Conservation (phyloP, 2,888 invertebrate genomes). For the Schizaphis graminum region DNA sequence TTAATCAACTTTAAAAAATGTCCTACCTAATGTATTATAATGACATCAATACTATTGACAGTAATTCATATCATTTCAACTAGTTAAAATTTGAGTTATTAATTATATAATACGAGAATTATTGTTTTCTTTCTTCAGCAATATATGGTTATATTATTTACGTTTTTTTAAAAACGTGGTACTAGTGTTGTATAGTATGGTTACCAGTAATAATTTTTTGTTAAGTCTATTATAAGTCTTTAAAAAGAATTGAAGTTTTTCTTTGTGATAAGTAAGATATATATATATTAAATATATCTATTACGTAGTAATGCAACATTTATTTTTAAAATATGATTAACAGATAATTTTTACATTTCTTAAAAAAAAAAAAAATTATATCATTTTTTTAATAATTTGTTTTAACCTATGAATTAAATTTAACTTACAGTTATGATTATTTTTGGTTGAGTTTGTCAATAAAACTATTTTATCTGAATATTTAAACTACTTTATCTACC, state of each 20-base stretch:
- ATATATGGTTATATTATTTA: background rate
- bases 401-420: background rate
- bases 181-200: background rate
- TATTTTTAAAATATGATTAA: background rate
- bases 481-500: background rate
- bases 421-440: background rate
- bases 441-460: background rate
- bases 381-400: background rate
- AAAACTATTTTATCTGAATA: background rate
- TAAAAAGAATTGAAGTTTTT: background rate
- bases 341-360: background rate
- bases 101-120: background rate
- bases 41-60: background rate
- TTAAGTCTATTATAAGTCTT: background rate
- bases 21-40: background rate
- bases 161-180: background rate
- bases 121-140: background rate
- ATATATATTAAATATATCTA: background rate
- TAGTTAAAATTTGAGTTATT: background rate
- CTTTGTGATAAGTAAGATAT: background rate
- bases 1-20: background rate
- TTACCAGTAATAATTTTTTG: background rate
- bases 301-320: background rate
- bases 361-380: background rate
- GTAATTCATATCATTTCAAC: background rate